Conservation (phyloP, 2,797 vertebrate genomes). For the Bovichtus diacanthus region DNA sequence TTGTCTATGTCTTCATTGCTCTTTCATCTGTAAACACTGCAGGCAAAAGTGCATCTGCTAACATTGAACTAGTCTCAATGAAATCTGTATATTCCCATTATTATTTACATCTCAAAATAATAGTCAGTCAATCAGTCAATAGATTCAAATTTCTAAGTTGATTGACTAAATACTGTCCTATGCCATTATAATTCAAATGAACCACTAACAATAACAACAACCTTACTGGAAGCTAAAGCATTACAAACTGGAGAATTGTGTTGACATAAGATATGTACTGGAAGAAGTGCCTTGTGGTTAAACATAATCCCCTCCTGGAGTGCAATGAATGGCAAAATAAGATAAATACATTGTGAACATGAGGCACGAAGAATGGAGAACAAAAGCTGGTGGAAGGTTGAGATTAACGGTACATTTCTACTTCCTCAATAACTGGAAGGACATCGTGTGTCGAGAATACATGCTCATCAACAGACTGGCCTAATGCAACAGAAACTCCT, state of each 20-base stretch:
- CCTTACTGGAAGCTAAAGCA: background rate
- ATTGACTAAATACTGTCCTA: background rate
- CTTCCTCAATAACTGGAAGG: slow-evolving; percentile 12
- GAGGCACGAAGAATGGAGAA: background rate
- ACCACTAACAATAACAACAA: background rate
- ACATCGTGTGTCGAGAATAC: background rate
- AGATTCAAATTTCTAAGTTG: background rate
- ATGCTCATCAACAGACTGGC: slow-evolving; percentile 17
- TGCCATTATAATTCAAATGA: background rate
- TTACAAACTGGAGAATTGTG: background rate
- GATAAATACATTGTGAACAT: background rate
- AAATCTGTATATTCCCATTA: background rate
- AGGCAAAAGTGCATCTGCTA: background rate
- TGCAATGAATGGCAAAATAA: background rate
- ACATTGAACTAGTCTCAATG: background rate
- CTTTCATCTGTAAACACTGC: slow-evolving; percentile 11
- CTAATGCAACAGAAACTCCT: slow-evolving; percentile 59
- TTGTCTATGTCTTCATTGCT: background rate
- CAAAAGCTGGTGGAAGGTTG: background rate
- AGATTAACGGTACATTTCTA: background rate
- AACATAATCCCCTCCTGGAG: background rate
- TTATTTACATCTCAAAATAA: background rate
- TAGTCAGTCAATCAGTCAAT: background rate
- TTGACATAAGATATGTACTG: background rate
- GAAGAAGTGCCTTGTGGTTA: background rate